Percentiles rank a stretch among this genome's conserved stretches.
Evolutionary conservation across 2,888 invertebrate genomes (phyloP).

Genomic region (Drosophila melanosoma): DNA sequence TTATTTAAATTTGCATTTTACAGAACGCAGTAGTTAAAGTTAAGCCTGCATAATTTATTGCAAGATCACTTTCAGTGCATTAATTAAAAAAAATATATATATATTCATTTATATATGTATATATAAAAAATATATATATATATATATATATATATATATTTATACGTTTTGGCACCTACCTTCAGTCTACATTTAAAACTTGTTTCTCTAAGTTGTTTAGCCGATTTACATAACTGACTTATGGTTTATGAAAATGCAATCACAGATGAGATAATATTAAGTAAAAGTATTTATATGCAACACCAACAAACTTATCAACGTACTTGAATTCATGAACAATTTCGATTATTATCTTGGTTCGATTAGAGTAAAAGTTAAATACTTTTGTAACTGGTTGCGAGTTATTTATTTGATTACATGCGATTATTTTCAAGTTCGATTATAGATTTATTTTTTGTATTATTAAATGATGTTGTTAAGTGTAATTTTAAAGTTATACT

Average conservation of each 20-base stretch:
- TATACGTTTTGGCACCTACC: neutral
- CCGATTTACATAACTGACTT: neutral
- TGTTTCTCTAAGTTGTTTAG: conserved; percentile 27
- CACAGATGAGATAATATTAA: conserved; percentile 2
- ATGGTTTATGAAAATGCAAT: neutral
- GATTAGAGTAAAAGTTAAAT: conserved; percentile 37
- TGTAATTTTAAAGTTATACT: neutral
- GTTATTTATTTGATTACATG: neutral
- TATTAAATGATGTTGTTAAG: neutral
- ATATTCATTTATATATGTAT: neutral
- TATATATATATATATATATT: neutral
- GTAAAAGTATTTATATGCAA: too few relatives aligned
- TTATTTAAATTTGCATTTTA: conserved; percentile 59
- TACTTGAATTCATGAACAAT: conserved; percentile 20
- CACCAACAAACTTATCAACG: conserved; percentile 15
- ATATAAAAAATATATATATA: neutral
- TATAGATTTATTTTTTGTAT: too few relatives aligned
- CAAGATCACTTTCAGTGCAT: conserved; percentile 14
- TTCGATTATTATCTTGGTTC: conserved; percentile 8
- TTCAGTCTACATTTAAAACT: neutral
- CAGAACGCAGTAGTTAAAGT: conserved; percentile 20
- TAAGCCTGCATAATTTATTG: conserved; percentile 14
- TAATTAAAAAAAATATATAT: neutral
- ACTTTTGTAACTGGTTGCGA: neutral
- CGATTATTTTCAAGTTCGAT: neutral